Percentiles rank a stretch among this genome's conserved stretches.
These are phyloP conservation scores for Heterotilapia buettikoferi DNA, from an alignment of 2,113 vertebrate species.

Conservation along the genomic window DNA sequence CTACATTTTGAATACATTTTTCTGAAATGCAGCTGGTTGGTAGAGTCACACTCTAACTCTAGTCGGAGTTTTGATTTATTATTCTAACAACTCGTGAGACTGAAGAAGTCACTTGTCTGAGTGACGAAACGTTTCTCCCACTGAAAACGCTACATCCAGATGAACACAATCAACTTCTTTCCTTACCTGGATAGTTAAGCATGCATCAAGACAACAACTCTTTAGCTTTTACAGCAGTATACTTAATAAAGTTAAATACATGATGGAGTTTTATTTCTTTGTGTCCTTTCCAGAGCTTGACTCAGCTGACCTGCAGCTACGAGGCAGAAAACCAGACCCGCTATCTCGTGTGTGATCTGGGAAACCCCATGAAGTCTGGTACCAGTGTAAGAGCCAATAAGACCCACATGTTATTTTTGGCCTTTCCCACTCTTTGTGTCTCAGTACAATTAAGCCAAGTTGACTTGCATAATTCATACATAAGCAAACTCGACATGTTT, in stretches of 20 bases:
- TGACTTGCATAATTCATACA: background rate
- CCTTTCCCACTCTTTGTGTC: background rate
- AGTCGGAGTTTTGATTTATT: background rate
- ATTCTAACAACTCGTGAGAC: background rate
- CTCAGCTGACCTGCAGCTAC: conserved; percentile 78
- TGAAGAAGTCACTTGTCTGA: background rate
- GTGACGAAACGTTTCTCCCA: background rate
- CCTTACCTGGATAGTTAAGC: background rate
- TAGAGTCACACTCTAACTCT: background rate
- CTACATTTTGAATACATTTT: background rate
- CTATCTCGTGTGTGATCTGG: conserved; percentile 78
- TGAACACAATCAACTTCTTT: background rate
- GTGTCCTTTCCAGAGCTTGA: conserved; percentile 67
- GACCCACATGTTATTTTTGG: background rate
- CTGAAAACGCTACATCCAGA: fast-evolving
- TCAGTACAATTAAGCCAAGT: background rate
- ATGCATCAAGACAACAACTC: background rate
- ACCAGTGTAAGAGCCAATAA: conserved; percentile 71
- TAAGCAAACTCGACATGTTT: background rate
- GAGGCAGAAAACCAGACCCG: conserved; percentile 75
- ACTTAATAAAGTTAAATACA: background rate
- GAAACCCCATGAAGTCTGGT: conserved; percentile 84
- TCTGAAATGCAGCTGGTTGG: background rate
- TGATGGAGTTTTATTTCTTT: background rate
- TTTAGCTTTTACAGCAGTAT: fast-evolving